Conservation (phyloP, 2,797 vertebrate genomes). For the Anniella stebbinsi region DNA sequence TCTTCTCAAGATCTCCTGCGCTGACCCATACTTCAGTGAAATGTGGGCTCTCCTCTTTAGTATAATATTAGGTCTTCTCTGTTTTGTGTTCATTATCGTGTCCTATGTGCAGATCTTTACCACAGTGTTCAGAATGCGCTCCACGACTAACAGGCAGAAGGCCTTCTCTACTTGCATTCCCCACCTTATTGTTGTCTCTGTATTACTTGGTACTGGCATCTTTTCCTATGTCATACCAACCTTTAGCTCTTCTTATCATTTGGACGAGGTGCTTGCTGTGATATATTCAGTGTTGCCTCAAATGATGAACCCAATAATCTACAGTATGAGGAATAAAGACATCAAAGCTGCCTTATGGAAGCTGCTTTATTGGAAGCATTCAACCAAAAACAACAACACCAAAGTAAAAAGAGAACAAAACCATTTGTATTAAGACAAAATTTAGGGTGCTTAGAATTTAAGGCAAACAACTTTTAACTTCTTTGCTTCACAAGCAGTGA, state of each 20-base stretch:
- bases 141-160: neutral
- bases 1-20: constrained; percentile 20
- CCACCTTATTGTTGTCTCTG: neutral
- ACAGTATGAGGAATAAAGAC: constrained; percentile 28
- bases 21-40: constrained; percentile 19
- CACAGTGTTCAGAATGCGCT: constrained; percentile 5
- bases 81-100: constrained; percentile 1
- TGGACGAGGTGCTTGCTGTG: constrained; percentile 17
- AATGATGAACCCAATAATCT: constrained; percentile 35
- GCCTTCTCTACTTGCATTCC: constrained; percentile 27
- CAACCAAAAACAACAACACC: neutral
- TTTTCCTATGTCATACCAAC: constrained; percentile 9
- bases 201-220: constrained; percentile 22
- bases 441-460: neutral
- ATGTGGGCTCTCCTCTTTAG: constrained; percentile 17
- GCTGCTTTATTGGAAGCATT: neutral
- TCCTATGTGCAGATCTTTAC: constrained; percentile 46
- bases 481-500: no score
- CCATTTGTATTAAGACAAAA: neutral
- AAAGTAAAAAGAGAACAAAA: neutral
- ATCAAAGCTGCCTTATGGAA: constrained; percentile 22
- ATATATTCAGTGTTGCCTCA: constrained; percentile 27
- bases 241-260: neutral
- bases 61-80: neutral
- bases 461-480: no score